Evolutionary conservation across 2,888 invertebrate genomes (phyloP).

Genomic region (Lasioglossum zephyrum): DNA sequence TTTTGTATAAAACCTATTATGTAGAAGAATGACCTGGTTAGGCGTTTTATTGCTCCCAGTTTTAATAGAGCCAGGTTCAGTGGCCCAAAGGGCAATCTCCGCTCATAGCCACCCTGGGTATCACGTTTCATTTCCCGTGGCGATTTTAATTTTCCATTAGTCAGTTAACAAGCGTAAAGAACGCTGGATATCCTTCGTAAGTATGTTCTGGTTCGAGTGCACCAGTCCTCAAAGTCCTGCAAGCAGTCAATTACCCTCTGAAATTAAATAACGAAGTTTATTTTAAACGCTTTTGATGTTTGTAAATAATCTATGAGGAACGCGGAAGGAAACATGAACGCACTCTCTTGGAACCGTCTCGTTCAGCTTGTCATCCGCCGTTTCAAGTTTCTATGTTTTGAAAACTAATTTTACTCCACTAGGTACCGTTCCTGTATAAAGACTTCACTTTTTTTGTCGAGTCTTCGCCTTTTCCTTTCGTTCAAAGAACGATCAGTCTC

Average conservation of each 20-base stretch:
- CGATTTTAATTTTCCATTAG: slow-evolving; percentile 7
- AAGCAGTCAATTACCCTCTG: background rate
- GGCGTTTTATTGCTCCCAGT: slow-evolving; percentile 1
- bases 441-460: background rate
- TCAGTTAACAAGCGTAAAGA: background rate
- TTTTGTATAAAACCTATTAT: background rate
- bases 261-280: background rate
- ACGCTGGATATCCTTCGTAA: background rate
- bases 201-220: background rate
- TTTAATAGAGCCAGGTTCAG: background rate
- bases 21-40: background rate
- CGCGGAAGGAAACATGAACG: background rate
- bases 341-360: background rate
- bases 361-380: background rate
- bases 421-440: background rate
- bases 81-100: background rate
- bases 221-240: background rate
- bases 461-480: background rate
- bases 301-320: background rate
- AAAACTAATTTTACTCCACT: background rate
- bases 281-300: slow-evolving; percentile 3
- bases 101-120: background rate
- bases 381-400: background rate
- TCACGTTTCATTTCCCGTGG: background rate
- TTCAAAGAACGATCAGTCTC: background rate